These are phyloP conservation scores for Sternarchorhynchus goeldii DNA, from an alignment of 2,797 vertebrate genomes.

Conservation along the genomic window DNA sequence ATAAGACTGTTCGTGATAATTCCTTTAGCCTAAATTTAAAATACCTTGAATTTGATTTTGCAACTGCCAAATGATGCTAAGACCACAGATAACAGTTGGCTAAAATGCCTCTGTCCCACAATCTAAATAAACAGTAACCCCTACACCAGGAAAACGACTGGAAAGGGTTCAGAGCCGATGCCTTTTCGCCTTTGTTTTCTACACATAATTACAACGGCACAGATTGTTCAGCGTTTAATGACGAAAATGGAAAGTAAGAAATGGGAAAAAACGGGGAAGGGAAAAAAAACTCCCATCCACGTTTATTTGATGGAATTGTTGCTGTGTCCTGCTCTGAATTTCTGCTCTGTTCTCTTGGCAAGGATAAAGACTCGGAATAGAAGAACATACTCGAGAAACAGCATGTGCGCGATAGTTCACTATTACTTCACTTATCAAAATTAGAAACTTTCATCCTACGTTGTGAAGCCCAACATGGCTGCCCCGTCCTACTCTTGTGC, in stretches of 20 bases:
- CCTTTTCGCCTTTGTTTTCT: background rate
- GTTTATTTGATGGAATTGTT: background rate
- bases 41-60: background rate
- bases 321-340: background rate
- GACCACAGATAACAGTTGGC: background rate
- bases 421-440: constrained; percentile 24
- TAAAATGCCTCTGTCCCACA: background rate
- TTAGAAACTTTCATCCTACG: constrained; percentile 16
- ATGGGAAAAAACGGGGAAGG: background rate
- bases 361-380: background rate
- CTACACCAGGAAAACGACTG: background rate
- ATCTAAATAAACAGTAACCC: background rate
- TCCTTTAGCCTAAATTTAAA: background rate
- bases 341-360: background rate
- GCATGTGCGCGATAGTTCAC: background rate
- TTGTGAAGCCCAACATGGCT: constrained; percentile 13
- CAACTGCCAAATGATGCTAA: background rate
- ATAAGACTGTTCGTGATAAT: background rate
- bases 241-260: background rate
- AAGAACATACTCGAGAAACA: background rate
- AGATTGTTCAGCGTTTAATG: background rate
- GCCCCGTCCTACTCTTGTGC: constrained; percentile 45
- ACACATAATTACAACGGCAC: background rate
- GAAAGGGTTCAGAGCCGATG: background rate
- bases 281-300: background rate